Conservation (phyloP, 2,113 vertebrate species). For the Calypte anna region DNA sequence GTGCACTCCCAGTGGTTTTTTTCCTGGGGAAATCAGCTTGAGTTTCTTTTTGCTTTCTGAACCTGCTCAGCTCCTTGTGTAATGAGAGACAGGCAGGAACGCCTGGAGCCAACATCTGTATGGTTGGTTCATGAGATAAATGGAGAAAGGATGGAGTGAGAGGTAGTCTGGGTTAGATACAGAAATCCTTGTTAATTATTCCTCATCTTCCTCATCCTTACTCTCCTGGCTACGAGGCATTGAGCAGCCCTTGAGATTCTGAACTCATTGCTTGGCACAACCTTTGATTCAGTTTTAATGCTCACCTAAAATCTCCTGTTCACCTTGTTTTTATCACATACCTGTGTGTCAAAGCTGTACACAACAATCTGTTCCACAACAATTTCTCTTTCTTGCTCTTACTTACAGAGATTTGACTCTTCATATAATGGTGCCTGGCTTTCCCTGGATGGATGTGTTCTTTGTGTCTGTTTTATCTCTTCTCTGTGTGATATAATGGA, state of each 20-base stretch:
- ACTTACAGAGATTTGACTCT: not conserved
- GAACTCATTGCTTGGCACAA: not conserved
- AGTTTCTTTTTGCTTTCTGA: not conserved
- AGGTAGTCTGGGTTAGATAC: not conserved
- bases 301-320: not conserved
- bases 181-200: not conserved
- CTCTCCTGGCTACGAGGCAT: not conserved
- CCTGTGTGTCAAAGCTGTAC: not conserved
- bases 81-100: not conserved
- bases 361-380: not conserved
- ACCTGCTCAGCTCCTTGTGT: rapidly evolving
- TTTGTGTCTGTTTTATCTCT: not conserved
- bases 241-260: not conserved
- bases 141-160: not conserved
- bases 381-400: not conserved
- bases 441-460: not conserved
- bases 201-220: not conserved
- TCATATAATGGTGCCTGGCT: not conserved
- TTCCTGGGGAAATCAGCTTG: not conserved
- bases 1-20: rapidly evolving
- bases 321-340: not conserved
- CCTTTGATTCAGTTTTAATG: not conserved
- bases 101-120: not conserved
- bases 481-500: not conserved
- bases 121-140: not conserved